Evolutionary conservation across 1,140 invertebrate genomes (phyloP), one percentile per base, ranked within the genome.

Genomic region (Ostrea denselamellosa): DNA sequence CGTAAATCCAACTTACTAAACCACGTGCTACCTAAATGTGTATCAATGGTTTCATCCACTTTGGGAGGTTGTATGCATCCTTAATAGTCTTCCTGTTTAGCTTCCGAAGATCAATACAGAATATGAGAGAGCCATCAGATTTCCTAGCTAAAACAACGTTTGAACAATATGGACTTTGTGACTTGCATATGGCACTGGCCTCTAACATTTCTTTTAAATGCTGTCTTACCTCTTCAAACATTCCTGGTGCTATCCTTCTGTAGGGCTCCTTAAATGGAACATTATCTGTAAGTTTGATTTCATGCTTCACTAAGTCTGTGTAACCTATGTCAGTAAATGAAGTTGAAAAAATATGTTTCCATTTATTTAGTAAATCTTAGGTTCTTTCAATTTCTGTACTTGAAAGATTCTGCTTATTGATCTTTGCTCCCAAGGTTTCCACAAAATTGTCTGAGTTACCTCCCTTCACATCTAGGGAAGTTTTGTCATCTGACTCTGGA

Each of bases 171-270:
- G 87, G 87, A 54, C 87, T 85, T 10, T 71, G 7, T 19, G 83
- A 77, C n/a, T 88, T 83, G 4, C 19, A 7, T n/a, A 88, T 81
- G 22, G 52, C 84, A 10, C 62, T 83, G 17, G 83, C 68, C 3
- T 81, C 84, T 12, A 85, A 62, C 83, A 88, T 85, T 56, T 88
- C 87, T 22, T 56, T 77, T 22, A 88, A 44, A 85, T 88, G 83
- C n/a, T 85, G 54, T 3, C 84, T 8, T 10, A 85, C 87, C 34
- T 88, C 87, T 10, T 88, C 83, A 81, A 81, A 85, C 65, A 85
- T 71, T 25, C 28, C 25, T 8, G 68, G 65, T 25, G 83, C 65
- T 25, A 88, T 82, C 10, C 68, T 19, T 34, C 65, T 34, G 22
- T 17, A 85, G 12, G 87, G 62, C 44, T 85, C 17, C 22, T 81